These are phyloP conservation scores for Reticulitermes lucifugus DNA, from an alignment of 2,888 invertebrate species.

Conservation along the genomic window DNA sequence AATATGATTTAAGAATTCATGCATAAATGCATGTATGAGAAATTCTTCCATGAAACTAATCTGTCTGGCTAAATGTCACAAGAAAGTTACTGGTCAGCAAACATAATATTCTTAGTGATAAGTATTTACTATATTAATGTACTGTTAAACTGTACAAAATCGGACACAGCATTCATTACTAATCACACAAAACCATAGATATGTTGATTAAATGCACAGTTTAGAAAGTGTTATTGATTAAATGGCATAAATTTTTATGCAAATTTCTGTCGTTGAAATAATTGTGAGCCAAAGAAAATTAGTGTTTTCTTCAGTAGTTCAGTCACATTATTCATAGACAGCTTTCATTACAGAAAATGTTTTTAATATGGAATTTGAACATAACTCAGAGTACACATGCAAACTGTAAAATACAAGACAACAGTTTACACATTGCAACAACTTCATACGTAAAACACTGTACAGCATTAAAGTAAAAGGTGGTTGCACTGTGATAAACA, in stretches of 20 bases:
- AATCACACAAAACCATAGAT: background rate
- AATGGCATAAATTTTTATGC: background rate
- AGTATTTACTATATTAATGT: conserved; percentile 24
- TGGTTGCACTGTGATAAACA: background rate
- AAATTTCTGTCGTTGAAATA: conserved; percentile 20
- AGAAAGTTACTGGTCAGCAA: background rate
- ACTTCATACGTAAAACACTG: background rate
- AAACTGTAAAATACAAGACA: background rate
- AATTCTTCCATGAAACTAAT: conserved; percentile 12
- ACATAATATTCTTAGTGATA: background rate
- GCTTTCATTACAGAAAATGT: conserved; percentile 20
- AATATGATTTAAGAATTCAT: background rate
- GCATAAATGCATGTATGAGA: background rate
- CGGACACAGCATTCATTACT: background rate
- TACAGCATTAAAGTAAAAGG: background rate
- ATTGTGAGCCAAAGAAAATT: background rate
- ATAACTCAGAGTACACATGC: background rate
- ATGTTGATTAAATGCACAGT: conserved; percentile 18
- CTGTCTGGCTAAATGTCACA: background rate
- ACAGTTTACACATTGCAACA: background rate
- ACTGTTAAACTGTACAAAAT: conserved; percentile 27
- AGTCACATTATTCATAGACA: background rate
- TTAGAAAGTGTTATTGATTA: conserved; percentile 17
- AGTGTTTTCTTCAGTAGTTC: background rate
- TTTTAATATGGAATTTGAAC: background rate